Conservation (phyloP, 2,888 invertebrate genomes). For the Myopa tessellatipennis region DNA sequence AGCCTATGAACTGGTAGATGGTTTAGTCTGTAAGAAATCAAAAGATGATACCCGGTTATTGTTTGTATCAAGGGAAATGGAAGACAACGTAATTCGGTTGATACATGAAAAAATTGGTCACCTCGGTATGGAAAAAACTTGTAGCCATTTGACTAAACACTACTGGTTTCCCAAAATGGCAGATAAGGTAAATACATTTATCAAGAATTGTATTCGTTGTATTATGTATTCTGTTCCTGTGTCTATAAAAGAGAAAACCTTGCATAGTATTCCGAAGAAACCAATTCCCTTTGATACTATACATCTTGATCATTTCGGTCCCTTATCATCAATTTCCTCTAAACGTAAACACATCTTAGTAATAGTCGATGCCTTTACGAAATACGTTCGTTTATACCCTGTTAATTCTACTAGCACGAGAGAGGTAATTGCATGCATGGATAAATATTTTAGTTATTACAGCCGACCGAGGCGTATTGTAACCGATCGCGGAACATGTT, state of each 20-base stretch:
- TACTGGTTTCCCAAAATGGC: constrained; percentile 44
- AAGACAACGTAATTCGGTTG: constrained; percentile 38
- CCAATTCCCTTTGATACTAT: constrained; percentile 15
- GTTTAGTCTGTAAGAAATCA: constrained; percentile 36
- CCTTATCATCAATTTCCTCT: constrained; percentile 1
- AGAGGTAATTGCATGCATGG: no score
- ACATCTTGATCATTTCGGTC: constrained; percentile 22
- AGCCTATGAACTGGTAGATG: constrained; percentile 38
- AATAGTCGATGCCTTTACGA: no score
- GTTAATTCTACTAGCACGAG: no score
- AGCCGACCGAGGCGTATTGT: not conserved
- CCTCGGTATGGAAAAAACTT: constrained; percentile 37
- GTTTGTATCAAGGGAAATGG: constrained; percentile 44
- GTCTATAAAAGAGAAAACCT: not conserved
- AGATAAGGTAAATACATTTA: constrained; percentile 2
- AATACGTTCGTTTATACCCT: no score
- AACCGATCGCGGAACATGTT: not conserved
- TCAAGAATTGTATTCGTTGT: constrained; percentile 27
- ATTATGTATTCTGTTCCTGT: constrained; percentile 5
- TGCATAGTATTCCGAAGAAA: constrained; percentile 17
- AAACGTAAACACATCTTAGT: not conserved
- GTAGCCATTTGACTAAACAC: constrained; percentile 36
- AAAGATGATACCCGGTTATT: constrained; percentile 32
- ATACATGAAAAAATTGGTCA: constrained; percentile 43
- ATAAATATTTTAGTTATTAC: no score